Evolutionary conservation across 2,797 vertebrate genomes (phyloP), one percentile per base, ranked within the genome.

Genomic region (Melanotaenia trifasciata): DNA sequence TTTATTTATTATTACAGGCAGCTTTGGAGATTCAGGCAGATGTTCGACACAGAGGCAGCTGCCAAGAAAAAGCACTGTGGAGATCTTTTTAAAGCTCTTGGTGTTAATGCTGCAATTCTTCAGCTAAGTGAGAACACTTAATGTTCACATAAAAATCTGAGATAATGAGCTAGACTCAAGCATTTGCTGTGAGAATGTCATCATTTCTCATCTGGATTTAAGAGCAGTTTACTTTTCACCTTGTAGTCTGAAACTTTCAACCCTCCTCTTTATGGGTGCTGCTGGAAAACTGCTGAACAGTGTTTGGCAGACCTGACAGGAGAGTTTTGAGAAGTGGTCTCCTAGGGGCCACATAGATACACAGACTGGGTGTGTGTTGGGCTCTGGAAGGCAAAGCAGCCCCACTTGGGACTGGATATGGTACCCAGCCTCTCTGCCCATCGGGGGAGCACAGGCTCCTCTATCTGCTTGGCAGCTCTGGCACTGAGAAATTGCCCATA

Each of bases 401-500:
- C 85, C 84, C 74, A 79, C 77, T 83, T 84, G 70, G 73, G 79
- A 87, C 84, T 82, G 84, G 81, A 90, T 86, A 74, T 69, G 84
- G 85, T 92, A 82, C 84, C 90, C 85, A 81, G 87, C 85, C 81
- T 90, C 90, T 90, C 84, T 89, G 81, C 93, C 92, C 93, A 90
- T 94, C 93, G 87, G 90, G 93, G 90, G 87, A 90, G 91, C 90
- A 79, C 87, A 90, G 88, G 88, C 83, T 87, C 84, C 91, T 90
- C 86, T 84, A 84, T 93, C 90, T 90, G 90, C 88, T 87, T 90
- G 90, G 93, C 88, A 92, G 92, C 89, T 90, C 84, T 92, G 92
- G 90, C 89, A 87, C 92, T 94, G 93, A 94, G 91, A 94, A 94
- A 95, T 95, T 94, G 93, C 90, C 92, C 84, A 91, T 94, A 95